phyloP scores from a whole-genome alignment of 30 jellyfish, hydroid and myxozoan species.

The Pelagia noctiluca region DNA sequence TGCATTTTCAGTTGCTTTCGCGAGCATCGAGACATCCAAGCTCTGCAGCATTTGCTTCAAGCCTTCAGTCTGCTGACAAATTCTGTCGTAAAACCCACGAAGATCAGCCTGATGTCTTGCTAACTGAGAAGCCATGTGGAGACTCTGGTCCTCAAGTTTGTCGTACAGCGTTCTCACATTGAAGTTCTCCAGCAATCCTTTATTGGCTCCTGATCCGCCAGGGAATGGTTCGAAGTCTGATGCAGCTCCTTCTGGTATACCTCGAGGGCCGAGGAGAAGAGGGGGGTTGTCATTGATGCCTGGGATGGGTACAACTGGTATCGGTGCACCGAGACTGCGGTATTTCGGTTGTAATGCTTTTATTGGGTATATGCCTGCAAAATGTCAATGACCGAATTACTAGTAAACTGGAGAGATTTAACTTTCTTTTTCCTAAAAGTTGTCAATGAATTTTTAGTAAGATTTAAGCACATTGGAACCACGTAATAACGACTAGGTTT shows the following conservation, averaged over 20 bases:
- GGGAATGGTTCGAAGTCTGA: constrained; percentile 66
- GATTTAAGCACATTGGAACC: too few species aligned
- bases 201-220: constrained; percentile 33
- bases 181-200: constrained; percentile 94
- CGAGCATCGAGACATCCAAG: constrained; percentile 86
- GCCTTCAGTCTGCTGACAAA: constrained; percentile 98
- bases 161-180: constrained; percentile 96
- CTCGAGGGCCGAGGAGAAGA: constrained; percentile 80
- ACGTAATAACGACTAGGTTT: too few species aligned
- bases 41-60: constrained; percentile 86
- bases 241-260: constrained; percentile 92
- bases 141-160: constrained; percentile 96
- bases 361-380: constrained; percentile 85
- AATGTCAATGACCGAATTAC: too few species aligned
- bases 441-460: too few species aligned
- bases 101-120: constrained; percentile 96
- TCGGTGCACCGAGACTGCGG: constrained; percentile 96
- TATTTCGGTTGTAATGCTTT: constrained; percentile 91
- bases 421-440: too few species aligned
- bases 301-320: constrained; percentile 97
- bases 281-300: constrained; percentile 88
- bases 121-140: constrained; percentile 96
- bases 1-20: constrained; percentile 90
- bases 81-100: constrained; percentile 96
- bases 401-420: too few species aligned